phyloP scores from a whole-genome alignment of 2,113 vertebrate species.

The Gadus chalcogrammus region DNA sequence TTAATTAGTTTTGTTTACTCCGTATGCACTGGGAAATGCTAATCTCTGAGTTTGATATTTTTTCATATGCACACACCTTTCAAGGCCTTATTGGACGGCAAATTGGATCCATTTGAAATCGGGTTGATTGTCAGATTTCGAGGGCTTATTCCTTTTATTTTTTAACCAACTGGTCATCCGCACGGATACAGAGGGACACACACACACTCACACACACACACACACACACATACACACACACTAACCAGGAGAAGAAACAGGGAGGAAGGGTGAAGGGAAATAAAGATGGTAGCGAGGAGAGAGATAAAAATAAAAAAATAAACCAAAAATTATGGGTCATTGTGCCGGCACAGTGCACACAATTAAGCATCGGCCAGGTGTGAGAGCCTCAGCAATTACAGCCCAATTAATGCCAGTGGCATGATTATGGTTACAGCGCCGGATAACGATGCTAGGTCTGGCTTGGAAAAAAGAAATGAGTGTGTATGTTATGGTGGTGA shows the following conservation, averaged over 20 bases:
- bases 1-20: too few relatives aligned
- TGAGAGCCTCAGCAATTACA: constrained; percentile 77
- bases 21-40: too few relatives aligned
- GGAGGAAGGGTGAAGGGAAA: constrained; percentile 37
- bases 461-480: constrained; percentile 32
- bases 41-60: too few relatives aligned
- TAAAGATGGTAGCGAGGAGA: constrained; percentile 40
- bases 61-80: too few relatives aligned
- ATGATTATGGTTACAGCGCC: constrained; percentile 69
- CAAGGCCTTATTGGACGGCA: too few relatives aligned
- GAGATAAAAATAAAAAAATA: constrained; percentile 56
- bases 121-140: too few relatives aligned
- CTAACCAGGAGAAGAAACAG: neutral
- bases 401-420: constrained; percentile 78
- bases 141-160: too few relatives aligned
- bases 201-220: constrained; percentile 14
- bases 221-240: constrained; percentile 11
- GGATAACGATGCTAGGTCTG: constrained; percentile 64
- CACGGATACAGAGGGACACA: neutral
- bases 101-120: too few relatives aligned
- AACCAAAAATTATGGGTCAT: constrained; percentile 79
- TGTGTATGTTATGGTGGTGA: neutral
- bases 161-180: too few relatives aligned
- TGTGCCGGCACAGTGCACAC: constrained; percentile 79
- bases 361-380: constrained; percentile 82